These are phyloP conservation scores for Ctena decussata DNA, from an alignment of 2,888 invertebrate species.

Conservation along the genomic window DNA sequence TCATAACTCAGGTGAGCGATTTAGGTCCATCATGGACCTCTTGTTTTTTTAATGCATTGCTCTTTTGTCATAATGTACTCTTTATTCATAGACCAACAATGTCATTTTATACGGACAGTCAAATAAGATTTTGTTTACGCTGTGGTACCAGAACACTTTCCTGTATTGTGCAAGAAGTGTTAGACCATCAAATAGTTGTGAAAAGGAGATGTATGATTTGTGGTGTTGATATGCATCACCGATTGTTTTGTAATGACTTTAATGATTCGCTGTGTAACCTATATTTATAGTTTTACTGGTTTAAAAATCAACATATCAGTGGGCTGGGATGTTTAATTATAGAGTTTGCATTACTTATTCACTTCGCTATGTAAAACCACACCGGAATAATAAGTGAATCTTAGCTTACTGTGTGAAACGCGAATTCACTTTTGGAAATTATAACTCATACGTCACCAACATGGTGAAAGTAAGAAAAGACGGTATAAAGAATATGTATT, in stretches of 20 bases:
- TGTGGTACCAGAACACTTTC: not conserved
- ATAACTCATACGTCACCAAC: not conserved
- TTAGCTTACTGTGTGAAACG: too few species aligned
- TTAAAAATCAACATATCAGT: not conserved
- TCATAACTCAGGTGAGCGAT: too few species aligned
- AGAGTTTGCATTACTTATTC: too few species aligned
- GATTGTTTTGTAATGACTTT: not conserved
- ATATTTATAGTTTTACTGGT: not conserved
- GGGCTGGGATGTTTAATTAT: not conserved
- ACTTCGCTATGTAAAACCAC: too few species aligned
- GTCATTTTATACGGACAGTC: not conserved
- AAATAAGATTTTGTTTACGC: not conserved
- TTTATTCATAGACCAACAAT: not conserved
- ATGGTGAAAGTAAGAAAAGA: constrained; percentile 19
- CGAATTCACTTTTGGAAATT: not conserved
- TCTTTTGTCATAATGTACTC: not conserved
- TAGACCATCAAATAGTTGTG: not conserved
- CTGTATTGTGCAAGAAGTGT: not conserved
- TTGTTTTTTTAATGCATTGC: too few species aligned
- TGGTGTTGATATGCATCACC: not conserved
- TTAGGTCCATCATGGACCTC: too few species aligned
- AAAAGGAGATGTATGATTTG: not conserved
- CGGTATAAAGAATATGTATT: constrained; percentile 39
- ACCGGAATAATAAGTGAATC: too few species aligned
- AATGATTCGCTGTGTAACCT: too few species aligned